Conservation (phyloP, 2,113 vertebrate genomes). For the Phyllostomus hastatus region DNA sequence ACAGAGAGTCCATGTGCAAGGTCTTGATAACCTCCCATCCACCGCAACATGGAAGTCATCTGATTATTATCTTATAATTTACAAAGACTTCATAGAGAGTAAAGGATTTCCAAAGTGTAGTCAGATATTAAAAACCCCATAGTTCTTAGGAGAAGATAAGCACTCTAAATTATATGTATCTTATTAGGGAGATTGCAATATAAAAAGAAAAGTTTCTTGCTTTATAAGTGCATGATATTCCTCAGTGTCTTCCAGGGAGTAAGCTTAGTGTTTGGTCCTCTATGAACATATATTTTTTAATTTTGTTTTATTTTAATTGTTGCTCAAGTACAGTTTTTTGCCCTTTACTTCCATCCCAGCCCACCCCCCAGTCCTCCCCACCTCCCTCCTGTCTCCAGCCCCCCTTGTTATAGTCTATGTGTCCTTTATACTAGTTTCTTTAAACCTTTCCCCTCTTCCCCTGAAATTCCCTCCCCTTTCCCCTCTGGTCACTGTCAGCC, state of each 20-base stretch:
- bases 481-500: no score
- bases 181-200: constrained; percentile 31
- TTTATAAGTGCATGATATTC: constrained; percentile 1
- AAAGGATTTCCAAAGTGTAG: constrained; percentile 43
- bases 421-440: no score
- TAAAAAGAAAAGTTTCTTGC: not conserved
- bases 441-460: no score
- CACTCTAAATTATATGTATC: constrained; percentile 33
- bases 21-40: constrained; percentile 50
- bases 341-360: no score
- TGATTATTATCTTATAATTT: constrained; percentile 59
- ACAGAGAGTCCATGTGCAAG: constrained; percentile 24
- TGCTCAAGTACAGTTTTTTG: no score
- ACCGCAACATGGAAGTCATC: constrained; percentile 30
- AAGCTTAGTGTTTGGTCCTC: not conserved
- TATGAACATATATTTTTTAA: not conserved
- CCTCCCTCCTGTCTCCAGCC: no score
- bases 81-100: constrained; percentile 49
- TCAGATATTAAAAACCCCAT: constrained; percentile 27
- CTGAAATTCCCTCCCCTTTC: no score
- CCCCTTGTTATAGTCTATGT: no score
- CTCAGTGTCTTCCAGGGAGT: not conserved
- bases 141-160: constrained; percentile 23
- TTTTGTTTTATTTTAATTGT: no score
- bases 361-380: no score